These are phyloP conservation scores for Eueides isabella DNA, from an alignment of 1,140 invertebrate genomes.

Conservation along the genomic window DNA sequence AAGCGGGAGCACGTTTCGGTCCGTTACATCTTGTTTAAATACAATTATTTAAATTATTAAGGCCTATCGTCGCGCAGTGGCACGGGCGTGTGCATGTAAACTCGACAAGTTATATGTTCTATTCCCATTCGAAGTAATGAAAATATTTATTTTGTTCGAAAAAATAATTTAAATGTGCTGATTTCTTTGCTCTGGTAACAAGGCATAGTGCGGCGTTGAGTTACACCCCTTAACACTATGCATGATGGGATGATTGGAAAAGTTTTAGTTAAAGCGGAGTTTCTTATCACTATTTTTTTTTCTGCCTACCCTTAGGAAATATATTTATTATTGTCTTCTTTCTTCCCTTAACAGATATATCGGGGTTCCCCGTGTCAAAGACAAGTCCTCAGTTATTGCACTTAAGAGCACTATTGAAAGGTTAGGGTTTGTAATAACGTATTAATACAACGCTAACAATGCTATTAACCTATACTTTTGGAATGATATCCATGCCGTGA, in stretches of 20 bases:
- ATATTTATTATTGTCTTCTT: not conserved
- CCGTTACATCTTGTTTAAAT: conserved; percentile 25
- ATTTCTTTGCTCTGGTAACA: too few relatives aligned
- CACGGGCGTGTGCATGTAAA: too few relatives aligned
- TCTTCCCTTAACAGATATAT: conserved; percentile 69
- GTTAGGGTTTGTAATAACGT: conserved; percentile 65
- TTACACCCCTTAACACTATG: too few relatives aligned
- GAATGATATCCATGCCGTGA: too few relatives aligned
- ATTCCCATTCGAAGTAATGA: too few relatives aligned
- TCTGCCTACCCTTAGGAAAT: too few relatives aligned
- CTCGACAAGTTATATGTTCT: too few relatives aligned
- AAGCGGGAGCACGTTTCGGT: conserved; percentile 16
- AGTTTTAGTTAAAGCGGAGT: not conserved
- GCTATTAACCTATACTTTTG: too few relatives aligned
- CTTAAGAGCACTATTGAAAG: conserved; percentile 85
- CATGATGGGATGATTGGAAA: too few relatives aligned
- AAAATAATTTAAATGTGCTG: too few relatives aligned
- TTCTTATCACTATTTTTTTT: not conserved
- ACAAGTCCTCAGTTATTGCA: conserved; percentile 82
- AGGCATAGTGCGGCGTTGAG: too few relatives aligned
- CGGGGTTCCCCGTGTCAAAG: conserved; percentile 80
- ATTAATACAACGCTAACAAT: not conserved
- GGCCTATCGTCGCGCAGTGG: not conserved
- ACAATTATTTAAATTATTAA: conserved; percentile 17
- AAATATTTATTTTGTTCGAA: too few relatives aligned